Base-by-base conservation (phyloP, 1,140 invertebrate genomes). In the Habropoda laboriosa region DNA sequence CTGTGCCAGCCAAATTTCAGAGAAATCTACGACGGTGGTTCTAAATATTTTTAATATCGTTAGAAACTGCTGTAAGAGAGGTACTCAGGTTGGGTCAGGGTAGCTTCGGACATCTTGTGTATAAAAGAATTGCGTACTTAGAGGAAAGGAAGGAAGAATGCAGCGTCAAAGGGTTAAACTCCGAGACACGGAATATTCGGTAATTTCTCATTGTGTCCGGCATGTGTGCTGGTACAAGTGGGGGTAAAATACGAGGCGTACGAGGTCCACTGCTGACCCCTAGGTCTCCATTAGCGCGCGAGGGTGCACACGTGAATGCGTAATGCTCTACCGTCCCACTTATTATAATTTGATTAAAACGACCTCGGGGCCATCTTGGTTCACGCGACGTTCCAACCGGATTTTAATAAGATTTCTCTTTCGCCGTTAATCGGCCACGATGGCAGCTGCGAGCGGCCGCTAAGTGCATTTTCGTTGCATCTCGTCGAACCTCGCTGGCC, bases 351-450 rank as follows among this genome's bases (percentile, higher is more conserved):
- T 82, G 79, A 88, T 86, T 85, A 81, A 86, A 86, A 85, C 80
- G 53, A 51, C 75, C 61, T 12, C n/a, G 10, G 66, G 51, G 71
- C 68, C 72, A 61, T 61, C 58, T 61, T 40, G 58, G 12, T 40
- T 58, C 57, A 58, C 57, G 51, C 85, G 53, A 38, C 27, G 35
- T 24, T 51, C 75, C 57, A 16, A 40, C 55, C 30, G 60, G 76
- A 85, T 88, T 89, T 88, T 89, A 89, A 88, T 87, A 87, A 88
- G 85, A 89, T 87, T 88, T 82, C 85, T 85, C 79, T 63, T 61
- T 63, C 49, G 71, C 60, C 60, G 86, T 81, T 85, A 88, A 88
- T 88, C 82, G 73, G 57, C 53, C 64, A 30, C 61, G 77, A 79
- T 84, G 76, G 81, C 58, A n/a, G n/a, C n/a, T 38, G 32, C 35